A percentile compares a stretch with the other conserved stretches of the same genome.
phyloP scores from a whole-genome alignment of 1,140 invertebrate genomes.

The Pectinophora gossypiella region DNA sequence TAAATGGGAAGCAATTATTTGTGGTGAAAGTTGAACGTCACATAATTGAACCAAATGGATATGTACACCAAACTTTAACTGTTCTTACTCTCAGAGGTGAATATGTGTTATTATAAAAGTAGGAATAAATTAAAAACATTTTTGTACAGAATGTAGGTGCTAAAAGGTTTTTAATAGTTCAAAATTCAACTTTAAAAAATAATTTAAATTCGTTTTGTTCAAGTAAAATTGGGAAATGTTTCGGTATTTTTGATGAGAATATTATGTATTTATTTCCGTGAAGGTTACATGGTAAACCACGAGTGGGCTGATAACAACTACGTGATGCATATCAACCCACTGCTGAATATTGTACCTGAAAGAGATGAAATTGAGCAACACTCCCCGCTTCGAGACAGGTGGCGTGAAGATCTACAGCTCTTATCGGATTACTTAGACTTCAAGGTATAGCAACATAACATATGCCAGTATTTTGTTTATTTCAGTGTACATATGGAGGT shows the following conservation, averaged over 20 bases:
- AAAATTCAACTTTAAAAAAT: not conserved
- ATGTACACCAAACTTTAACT: conserved; percentile 65
- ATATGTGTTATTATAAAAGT: not conserved
- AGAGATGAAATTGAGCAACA: conserved; percentile 62
- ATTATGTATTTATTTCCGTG: conserved; percentile 6
- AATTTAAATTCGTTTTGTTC: no score
- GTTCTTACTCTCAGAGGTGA: conserved; percentile 68
- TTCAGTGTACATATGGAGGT: no score
- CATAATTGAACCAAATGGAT: conserved; percentile 73
- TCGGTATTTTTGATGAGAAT: no score
- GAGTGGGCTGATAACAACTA: conserved; percentile 75
- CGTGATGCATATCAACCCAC: conserved; percentile 75
- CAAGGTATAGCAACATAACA: conserved; percentile 76
- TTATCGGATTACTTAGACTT: conserved; percentile 78
- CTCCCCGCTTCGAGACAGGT: conserved; percentile 57
- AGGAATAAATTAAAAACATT: not conserved
- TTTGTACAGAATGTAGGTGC: no score
- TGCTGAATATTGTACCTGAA: conserved; percentile 49
- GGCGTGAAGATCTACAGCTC: conserved; percentile 76
- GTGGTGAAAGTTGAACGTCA: conserved; percentile 74
- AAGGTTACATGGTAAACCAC: conserved; percentile 72
- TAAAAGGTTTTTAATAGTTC: no score
- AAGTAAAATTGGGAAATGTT: no score
- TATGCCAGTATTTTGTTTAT: no score
- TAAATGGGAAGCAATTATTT: conserved; percentile 66